Evolutionary conservation across 2,797 vertebrate species (phyloP), one percentile per base, ranked within the genome.

Genomic region (Enteromius mattozi): DNA sequence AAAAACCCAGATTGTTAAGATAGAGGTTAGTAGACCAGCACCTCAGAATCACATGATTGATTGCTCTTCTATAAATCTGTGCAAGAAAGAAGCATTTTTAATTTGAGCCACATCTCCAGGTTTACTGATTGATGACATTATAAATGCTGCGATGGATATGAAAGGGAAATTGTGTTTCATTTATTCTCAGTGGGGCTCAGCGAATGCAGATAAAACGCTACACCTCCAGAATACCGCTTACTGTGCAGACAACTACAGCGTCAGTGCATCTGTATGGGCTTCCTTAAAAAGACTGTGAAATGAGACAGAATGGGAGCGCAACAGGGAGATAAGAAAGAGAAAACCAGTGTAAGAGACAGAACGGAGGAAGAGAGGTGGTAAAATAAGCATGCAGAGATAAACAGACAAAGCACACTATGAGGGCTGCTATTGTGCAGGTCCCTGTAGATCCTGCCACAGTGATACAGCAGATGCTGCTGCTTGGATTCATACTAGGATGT

Each of bases 341-440:
- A 59, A 70, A 33, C 0, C 37, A 54, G 2, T 6, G 24, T 12
- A 17, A 5, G 35, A 40, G 33, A 76, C 71, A 77, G 61, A 76
- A 77, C 27, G 61, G 71, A 83, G 61, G 56, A 42, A 82, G 59
- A 51, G 71, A 75, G 72, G 59, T 68, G 33, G 33, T 12, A 66
- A 77, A 83, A 78, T 77, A 27, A 68, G 59, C 61, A 16, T 77
- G 72, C 16, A 21, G 45, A 40, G 81, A 76, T 68, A 68, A 68
- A 83, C 17, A 83, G 33, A 68, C 45, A 51, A 56, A 0, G 16
- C 45, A 5, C 33, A 30, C 35, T 40, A 76, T 76, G 81, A 76
- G 21, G 37, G 7, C 24, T 45, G 37, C 4, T 24, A 49, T 82
- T 65, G 17, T 8, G 16, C 59, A 21, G 8, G 72, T 83, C 63